A percentile compares a stretch with the other conserved stretches of the same genome.
These are phyloP conservation scores for Catharus minimus DNA, from an alignment of 2,113 vertebrate species.

Conservation along the genomic window DNA sequence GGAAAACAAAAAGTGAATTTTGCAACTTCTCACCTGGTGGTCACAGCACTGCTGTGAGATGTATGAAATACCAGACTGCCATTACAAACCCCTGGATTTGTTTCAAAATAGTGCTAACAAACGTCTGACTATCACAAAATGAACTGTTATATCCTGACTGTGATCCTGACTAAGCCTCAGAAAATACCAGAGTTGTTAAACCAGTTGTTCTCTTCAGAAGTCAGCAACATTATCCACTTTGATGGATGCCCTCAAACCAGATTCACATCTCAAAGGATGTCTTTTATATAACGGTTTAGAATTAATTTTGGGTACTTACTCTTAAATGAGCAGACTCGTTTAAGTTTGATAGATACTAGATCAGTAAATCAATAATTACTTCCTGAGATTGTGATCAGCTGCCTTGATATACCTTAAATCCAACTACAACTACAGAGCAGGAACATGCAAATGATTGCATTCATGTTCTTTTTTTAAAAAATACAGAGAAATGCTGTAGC, in stretches of 20 bases:
- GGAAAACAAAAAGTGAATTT: background rate
- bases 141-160: background rate
- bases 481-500: background rate
- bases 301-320: background rate
- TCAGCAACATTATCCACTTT: background rate
- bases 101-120: background rate
- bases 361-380: constrained; percentile 1
- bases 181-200: background rate
- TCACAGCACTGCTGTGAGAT: background rate
- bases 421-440: background rate
- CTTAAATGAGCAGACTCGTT: background rate
- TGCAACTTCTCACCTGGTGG: background rate
- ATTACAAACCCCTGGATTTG: background rate
- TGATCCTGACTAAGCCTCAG: background rate
- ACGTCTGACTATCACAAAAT: background rate
- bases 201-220: background rate
- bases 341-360: background rate
- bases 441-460: background rate
- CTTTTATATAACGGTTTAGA: background rate
- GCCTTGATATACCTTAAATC: background rate
- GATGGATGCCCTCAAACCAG: background rate
- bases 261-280: background rate
- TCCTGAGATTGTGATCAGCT: background rate
- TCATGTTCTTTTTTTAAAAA: background rate
- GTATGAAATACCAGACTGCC: background rate